Evolutionary conservation across 1,140 invertebrate genomes (phyloP).

Genomic region (Leptinotarsa undecemlineata): DNA sequence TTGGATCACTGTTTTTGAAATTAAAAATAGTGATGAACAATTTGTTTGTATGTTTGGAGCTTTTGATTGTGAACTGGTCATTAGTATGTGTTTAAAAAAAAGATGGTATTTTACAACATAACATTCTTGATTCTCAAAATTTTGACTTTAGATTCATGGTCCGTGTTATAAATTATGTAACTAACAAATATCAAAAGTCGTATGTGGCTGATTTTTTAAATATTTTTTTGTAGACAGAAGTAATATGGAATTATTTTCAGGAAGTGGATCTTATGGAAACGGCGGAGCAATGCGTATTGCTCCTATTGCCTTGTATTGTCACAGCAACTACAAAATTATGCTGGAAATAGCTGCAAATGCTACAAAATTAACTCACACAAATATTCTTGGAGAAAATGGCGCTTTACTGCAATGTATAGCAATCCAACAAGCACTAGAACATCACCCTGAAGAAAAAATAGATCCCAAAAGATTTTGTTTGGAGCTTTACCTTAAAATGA

Average conservation of each 20-base stretch:
- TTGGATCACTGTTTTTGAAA: too few relatives aligned
- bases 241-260: slow-evolving; percentile 59
- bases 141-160: too few relatives aligned
- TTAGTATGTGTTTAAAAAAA: too few relatives aligned
- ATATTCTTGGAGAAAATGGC: slow-evolving; percentile 69
- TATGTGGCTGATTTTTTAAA: too few relatives aligned
- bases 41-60: too few relatives aligned
- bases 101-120: too few relatives aligned
- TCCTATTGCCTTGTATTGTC: slow-evolving; percentile 70
- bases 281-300: slow-evolving; percentile 77
- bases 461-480: slow-evolving; percentile 60
- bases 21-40: too few relatives aligned
- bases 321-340: slow-evolving; percentile 59
- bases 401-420: slow-evolving; percentile 67
- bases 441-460: slow-evolving; percentile 56
- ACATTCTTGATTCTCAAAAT: too few relatives aligned
- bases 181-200: too few relatives aligned
- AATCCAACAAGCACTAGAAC: slow-evolving; percentile 60
- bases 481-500: slow-evolving; percentile 64
- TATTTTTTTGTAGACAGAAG: too few relatives aligned
- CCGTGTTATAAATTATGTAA: too few relatives aligned
- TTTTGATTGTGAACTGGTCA: too few relatives aligned
- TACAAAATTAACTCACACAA: slow-evolving; percentile 70
- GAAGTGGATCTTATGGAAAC: slow-evolving; percentile 76
- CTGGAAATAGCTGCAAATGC: slow-evolving; percentile 59